Conservation (phyloP, 2,888 invertebrate genomes). For the Chrysolina oricalcia region DNA sequence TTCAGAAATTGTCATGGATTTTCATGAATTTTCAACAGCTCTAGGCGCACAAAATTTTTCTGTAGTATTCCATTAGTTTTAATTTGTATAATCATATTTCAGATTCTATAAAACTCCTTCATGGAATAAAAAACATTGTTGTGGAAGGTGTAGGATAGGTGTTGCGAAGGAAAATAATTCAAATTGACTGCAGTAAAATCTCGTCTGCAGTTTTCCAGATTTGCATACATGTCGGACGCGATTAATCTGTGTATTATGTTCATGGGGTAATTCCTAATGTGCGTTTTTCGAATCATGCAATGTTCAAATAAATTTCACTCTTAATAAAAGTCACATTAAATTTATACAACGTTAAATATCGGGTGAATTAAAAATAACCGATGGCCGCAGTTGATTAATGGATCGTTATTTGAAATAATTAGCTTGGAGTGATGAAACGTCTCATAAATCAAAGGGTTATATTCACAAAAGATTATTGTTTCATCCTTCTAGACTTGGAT, state of each 20-base stretch:
- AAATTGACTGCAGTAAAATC: slow-evolving; percentile 40
- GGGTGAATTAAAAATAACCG: slow-evolving; percentile 52
- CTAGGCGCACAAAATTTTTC: too few relatives aligned
- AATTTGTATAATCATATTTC: too few relatives aligned
- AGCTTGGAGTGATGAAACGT: slow-evolving; percentile 48
- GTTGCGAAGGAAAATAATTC: neutral
- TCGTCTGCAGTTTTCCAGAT: slow-evolving; percentile 57
- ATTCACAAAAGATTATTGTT: neutral
- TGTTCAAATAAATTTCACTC: slow-evolving; percentile 59
- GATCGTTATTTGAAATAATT: slow-evolving; percentile 61
- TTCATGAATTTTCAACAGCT: too few relatives aligned
- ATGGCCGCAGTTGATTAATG: slow-evolving; percentile 57
- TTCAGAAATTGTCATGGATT: too few relatives aligned
- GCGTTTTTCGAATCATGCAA: slow-evolving; percentile 59
- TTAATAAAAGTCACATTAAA: slow-evolving; percentile 60
- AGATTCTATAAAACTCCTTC: too few relatives aligned
- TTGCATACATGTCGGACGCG: slow-evolving; percentile 58
- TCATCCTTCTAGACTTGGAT: too few relatives aligned
- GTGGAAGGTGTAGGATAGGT: neutral
- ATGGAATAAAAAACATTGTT: too few relatives aligned
- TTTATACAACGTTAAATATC: slow-evolving; percentile 54
- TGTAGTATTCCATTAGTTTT: too few relatives aligned
- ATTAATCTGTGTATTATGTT: slow-evolving; percentile 58
- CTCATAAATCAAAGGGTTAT: neutral
- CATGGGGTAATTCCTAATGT: slow-evolving; percentile 53